phyloP scores from a whole-genome alignment of 2,113 vertebrate species.

The Bubo bubo region DNA sequence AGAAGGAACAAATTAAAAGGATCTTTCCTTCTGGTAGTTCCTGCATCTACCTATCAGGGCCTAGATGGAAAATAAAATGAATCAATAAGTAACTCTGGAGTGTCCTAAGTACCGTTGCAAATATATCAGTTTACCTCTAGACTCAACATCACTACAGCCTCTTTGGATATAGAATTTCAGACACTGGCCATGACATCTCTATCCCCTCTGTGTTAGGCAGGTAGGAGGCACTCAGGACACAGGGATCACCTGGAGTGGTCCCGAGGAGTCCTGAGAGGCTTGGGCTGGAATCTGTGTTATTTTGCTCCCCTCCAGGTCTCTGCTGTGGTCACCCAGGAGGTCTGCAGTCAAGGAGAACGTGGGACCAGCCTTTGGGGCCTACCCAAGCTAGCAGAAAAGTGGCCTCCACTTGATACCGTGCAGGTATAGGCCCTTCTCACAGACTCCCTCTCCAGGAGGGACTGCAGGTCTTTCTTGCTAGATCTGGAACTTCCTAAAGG shows the following conservation, averaged over 20 bases:
- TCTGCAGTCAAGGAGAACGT: accelerated
- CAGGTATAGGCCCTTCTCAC: background rate
- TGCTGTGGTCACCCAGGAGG: background rate
- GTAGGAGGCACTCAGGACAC: background rate
- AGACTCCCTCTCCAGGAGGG: background rate
- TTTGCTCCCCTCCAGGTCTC: background rate
- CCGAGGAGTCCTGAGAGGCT: background rate
- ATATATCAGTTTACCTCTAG: background rate
- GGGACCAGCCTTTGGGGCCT: background rate
- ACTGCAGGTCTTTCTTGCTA: background rate
- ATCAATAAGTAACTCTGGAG: background rate
- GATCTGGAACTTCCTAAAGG: background rate
- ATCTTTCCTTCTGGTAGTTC: background rate
- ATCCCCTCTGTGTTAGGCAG: background rate
- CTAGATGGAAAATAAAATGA: background rate
- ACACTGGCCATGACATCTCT: accelerated
- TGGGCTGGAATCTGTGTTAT: background rate
- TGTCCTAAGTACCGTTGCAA: background rate
- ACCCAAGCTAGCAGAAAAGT: background rate
- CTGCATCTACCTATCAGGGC: background rate
- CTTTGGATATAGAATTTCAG: background rate
- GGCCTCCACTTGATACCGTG: background rate
- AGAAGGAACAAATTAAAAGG: background rate
- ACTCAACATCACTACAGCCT: accelerated
- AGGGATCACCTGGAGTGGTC: background rate